Evolutionary conservation across 2,888 invertebrate genomes (phyloP).

Genomic region (Cerastoderma edule): DNA sequence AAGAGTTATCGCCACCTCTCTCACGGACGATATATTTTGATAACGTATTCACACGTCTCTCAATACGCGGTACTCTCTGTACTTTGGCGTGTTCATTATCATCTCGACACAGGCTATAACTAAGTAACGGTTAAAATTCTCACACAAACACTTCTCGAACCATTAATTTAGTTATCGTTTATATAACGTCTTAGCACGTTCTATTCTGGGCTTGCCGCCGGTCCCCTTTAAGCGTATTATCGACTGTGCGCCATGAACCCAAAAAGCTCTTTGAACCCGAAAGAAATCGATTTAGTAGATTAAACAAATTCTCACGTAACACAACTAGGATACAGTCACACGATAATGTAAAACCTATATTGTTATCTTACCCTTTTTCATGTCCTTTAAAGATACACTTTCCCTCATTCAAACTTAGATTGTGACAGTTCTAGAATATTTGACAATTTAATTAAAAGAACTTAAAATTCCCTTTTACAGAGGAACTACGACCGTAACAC

Average conservation of each 20-base stretch:
- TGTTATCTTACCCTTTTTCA: too few species aligned
- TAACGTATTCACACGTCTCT: slow-evolving; percentile 18
- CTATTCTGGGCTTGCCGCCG: slow-evolving; percentile 26
- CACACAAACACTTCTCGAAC: slow-evolving; percentile 32
- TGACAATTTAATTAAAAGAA: too few species aligned
- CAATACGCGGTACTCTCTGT: slow-evolving; percentile 6
- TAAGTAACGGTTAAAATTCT: slow-evolving; percentile 42
- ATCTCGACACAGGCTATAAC: slow-evolving; percentile 7
- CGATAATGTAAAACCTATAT: too few species aligned
- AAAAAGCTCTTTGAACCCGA: background rate
- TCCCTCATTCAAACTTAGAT: too few species aligned
- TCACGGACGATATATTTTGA: slow-evolving; percentile 18
- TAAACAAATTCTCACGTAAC: too few species aligned
- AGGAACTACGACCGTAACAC: too few species aligned
- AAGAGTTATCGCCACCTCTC: background rate
- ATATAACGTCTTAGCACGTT: slow-evolving; percentile 48
- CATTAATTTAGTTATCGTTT: slow-evolving; percentile 56
- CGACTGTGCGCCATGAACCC: background rate
- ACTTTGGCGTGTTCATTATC: slow-evolving; percentile 15
- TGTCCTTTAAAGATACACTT: too few species aligned
- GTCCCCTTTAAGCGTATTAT: slow-evolving; percentile 28
- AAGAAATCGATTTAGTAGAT: too few species aligned
- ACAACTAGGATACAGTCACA: too few species aligned
- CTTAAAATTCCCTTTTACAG: too few species aligned
- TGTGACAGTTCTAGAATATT: too few species aligned